phyloP scores from a whole-genome alignment of 2,113 vertebrate genomes.

The human region GRCh38 chr21:21027501-21028000 shows the following conservation, averaged over 20 bases:
- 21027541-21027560: not conserved
- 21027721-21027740: not conserved
- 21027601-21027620: conserved; percentile 7
- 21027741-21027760: not conserved
- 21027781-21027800: not conserved
- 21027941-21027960: too few species aligned
- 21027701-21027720: not conserved
- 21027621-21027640: not conserved
- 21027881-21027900: too few species aligned
- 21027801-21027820: not conserved
- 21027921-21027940: too few species aligned
- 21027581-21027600: not conserved
- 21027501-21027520: not conserved
- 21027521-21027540: not conserved
- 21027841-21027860: not conserved
- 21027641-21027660: not conserved
- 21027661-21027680: not conserved
- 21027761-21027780: not conserved
- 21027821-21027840: not conserved
- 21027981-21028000: too few species aligned
- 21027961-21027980: too few species aligned
- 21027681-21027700: not conserved
- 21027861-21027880: too few species aligned
- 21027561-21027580: not conserved
- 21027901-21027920: too few species aligned